These are phyloP conservation scores for Acyrthosiphon pisum DNA, from an alignment of 1,140 invertebrate genomes.

Conservation along the genomic window DNA sequence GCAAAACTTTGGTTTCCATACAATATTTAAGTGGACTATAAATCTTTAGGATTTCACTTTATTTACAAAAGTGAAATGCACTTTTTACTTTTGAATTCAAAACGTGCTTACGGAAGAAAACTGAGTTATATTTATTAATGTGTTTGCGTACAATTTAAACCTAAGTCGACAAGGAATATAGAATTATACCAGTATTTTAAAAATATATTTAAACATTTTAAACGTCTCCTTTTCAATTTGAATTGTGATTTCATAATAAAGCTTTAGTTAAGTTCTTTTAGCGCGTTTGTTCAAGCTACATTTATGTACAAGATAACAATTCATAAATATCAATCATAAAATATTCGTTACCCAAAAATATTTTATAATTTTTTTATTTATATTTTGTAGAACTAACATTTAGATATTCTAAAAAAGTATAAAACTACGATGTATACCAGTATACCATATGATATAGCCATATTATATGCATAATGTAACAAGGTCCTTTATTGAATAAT, in stretches of 20 bases:
- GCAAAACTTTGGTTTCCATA: background rate
- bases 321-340: background rate
- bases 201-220: background rate
- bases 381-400: background rate
- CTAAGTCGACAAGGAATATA: background rate
- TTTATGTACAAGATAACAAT: background rate
- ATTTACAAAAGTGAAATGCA: background rate
- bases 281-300: background rate
- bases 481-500: background rate
- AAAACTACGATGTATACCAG: background rate
- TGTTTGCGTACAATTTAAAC: background rate
- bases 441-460: background rate
- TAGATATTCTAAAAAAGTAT: background rate
- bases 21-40: background rate
- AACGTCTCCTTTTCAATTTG: background rate
- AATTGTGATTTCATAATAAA: background rate
- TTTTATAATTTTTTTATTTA: background rate
- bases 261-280: background rate
- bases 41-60: background rate
- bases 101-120: background rate
- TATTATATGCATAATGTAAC: background rate
- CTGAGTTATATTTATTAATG: background rate
- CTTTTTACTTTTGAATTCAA: constrained; percentile 8
- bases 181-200: background rate
- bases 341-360: background rate